Evolutionary conservation across 92 coral and sea anemone genomes (phyloP).

Genomic region (Meandrina meandrites): DNA sequence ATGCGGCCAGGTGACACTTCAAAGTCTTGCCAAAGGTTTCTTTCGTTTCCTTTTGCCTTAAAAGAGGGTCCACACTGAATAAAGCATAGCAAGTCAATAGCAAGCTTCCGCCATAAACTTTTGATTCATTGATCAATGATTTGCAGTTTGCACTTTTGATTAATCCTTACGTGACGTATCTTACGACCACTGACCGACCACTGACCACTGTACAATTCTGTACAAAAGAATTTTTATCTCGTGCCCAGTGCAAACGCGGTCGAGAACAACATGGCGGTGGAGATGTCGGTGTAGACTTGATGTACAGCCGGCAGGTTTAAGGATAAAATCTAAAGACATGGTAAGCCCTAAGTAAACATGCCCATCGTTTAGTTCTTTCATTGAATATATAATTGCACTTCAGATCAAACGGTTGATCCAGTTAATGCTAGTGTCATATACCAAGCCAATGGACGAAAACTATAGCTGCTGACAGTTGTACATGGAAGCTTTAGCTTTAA

Average conservation of each 20-base stretch:
- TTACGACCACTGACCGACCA: constrained; percentile 7
- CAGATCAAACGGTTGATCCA: not conserved
- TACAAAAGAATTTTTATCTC: constrained; percentile 3
- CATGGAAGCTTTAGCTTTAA: too few species aligned
- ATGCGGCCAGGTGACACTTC: not conserved
- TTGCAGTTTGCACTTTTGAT: not conserved
- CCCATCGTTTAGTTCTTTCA: not conserved
- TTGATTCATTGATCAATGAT: not conserved
- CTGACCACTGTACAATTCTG: too few species aligned
- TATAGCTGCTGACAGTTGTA: too few species aligned
- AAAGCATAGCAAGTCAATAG: not conserved
- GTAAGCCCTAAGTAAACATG: not conserved
- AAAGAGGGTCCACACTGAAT: not conserved
- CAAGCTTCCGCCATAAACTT: not conserved
- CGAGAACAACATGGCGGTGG: constrained; percentile 30
- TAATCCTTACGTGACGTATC: not conserved
- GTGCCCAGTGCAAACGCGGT: constrained; percentile 16
- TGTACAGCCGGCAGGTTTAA: not conserved
- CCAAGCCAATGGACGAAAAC: not conserved
- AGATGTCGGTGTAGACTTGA: too few species aligned
- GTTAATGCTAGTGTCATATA: not conserved
- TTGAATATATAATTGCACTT: not conserved
- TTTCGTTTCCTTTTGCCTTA: not conserved
- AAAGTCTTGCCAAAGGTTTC: not conserved
- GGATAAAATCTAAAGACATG: not conserved